Evolutionary conservation across 2,888 invertebrate genomes (phyloP), one percentile per base, ranked within the genome.

Genomic region (Trachelus iudaicus): DNA sequence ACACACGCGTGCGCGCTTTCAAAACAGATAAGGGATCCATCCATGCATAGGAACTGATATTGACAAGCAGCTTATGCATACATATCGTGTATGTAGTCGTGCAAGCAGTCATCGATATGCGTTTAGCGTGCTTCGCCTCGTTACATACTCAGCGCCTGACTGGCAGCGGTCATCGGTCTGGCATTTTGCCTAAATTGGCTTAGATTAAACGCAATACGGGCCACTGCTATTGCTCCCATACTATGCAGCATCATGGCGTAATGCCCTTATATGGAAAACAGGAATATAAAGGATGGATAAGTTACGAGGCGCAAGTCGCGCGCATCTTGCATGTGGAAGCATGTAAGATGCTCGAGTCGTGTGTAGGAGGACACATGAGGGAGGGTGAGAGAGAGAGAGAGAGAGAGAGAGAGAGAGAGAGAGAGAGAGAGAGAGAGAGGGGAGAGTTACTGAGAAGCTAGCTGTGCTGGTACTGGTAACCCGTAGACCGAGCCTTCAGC

Each of bases 121-220:
- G 56, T 77, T 75, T 71, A 37, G 75, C 75, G 75, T 73, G 78
- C 35, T 69, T 35, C 34, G 30, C 30, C 69, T 78, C 78, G 74
- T 78, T 78, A 75, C 31, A 6, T 71, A 34, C 71, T 71, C 56
- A 56, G 71, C 23, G 30, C 12, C 71, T 31, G 33, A 34, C 31
- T 71, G 34, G 71, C 71, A 56, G 76, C 31, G 82, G 81, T 81
- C 82, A 81, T 82, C 81, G 79, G 81, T 82, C 79, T 80, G 83
- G 74, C 79, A 77, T 77, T 79, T 75, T 77, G 79, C 80, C 78
- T 83, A 85, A 87, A 87, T 87, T 85, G 84, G 84, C 82, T 84
- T 82, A 86, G 83, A 87, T 87, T 87, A 85, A 86, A 87, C 85
- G 85, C 79, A 78, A 81, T 76, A 78, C 75, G 81, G 2, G 23